Evolutionary conservation across 2,888 invertebrate species (phyloP), one percentile per base, ranked within the genome.

Genomic region (Hydrotaea diabolus): DNA sequence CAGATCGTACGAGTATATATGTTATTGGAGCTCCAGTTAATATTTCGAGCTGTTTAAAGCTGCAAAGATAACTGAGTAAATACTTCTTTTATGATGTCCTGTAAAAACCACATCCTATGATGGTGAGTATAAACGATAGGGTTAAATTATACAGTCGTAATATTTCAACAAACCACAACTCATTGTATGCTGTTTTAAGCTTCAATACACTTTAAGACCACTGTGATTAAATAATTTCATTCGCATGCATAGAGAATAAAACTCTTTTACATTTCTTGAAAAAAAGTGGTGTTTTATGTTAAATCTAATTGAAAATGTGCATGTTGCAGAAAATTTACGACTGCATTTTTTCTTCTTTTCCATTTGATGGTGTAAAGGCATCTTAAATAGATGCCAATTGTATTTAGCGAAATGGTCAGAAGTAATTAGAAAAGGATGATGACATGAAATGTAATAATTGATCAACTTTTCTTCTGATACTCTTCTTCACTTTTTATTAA

Each of bases 261-360:
- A 59, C 23, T 15, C 59, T 23, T 59, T 46, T 69, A 23, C 0
- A 21, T 15, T 46, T 69, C 23, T 43, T 13, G 23, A 43, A 69
- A 46, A 21, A 43, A 69, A n/a, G 15, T 36, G 31, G 0, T 31
- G 23, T 46, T 69, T 69, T 46, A 43, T 69, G 43, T 69, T 43
- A 46, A 69, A 46, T 23, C 46, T 69, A 69, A 69, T 69, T 43
- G 46, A 69, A 69, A 46, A 69, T 69, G 43, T 69, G 69, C 69
- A 69, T 69, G 69, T 69, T 69, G 23, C 17, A 23, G 46, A 69
- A 23, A 46, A 36, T 31, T 17, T 36, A 39, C 36, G 31, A 36
- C 5, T 36, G 17, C 36, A 11, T 19, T 36, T 59, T 15, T 21
- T 43, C 11, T 2, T 31, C 31, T 31, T 31, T 31, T 31, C 31